Evolutionary conservation across 2,113 vertebrate genomes (phyloP).

Genomic region (Empidonax alnorum): DNA sequence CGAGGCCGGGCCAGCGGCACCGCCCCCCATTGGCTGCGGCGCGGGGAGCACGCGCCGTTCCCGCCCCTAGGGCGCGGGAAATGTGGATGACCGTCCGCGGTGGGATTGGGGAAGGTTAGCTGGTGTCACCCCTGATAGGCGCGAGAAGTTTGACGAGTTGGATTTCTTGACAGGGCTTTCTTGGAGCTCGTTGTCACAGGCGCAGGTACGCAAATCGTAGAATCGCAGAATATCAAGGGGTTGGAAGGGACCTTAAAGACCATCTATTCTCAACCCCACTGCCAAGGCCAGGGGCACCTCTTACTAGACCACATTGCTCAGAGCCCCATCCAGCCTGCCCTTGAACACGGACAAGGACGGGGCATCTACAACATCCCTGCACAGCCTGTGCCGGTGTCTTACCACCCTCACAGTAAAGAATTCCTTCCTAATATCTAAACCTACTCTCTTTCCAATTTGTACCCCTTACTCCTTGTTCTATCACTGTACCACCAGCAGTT

Average conservation of each 20-base stretch:
- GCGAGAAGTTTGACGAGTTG: fast-evolving
- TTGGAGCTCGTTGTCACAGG: neutral
- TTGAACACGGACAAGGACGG: neutral
- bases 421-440: neutral
- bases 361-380: too few species aligned
- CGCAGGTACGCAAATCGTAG: fast-evolving
- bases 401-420: too few species aligned
- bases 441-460: neutral
- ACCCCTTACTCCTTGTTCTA: too few species aligned
- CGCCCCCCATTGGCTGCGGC: neutral
- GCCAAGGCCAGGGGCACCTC: neutral
- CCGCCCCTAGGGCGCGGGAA: fast-evolving
- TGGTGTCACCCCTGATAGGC: fast-evolving
- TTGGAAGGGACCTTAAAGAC: neutral
- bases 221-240: too few species aligned
- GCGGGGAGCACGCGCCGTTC: neutral
- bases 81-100: too few species aligned
- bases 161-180: neutral
- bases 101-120: fast-evolving
- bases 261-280: neutral
- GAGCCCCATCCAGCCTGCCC: too few species aligned
- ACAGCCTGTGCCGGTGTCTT: neutral
- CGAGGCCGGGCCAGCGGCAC: neutral
- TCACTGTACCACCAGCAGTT: neutral
- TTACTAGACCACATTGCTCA: neutral